Conservation (phyloP, 2,888 invertebrate genomes). For the Macrosiphum euphorbiae region DNA sequence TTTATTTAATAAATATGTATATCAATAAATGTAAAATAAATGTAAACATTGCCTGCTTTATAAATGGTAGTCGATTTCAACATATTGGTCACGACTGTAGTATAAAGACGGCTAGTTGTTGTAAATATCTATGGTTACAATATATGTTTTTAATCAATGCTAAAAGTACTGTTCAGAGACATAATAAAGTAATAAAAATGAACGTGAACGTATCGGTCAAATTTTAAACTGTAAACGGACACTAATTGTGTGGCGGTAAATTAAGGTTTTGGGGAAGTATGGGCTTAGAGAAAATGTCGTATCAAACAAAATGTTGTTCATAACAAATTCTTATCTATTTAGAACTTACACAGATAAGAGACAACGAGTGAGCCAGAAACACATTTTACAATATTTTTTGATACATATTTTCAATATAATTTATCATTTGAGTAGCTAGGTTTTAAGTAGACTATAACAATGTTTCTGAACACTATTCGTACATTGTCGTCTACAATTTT, state of each 20-base stretch:
- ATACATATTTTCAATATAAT: background rate
- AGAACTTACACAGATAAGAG: background rate
- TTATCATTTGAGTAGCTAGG: background rate
- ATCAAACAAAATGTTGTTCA: background rate
- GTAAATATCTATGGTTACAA: no score
- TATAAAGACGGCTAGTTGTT: no score
- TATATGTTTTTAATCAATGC: no score
- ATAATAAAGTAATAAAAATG: no score
- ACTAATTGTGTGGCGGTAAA: background rate
- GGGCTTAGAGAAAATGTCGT: background rate
- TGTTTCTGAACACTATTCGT: conserved; percentile 49
- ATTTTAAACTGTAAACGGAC: background rate
- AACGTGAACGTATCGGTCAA: no score
- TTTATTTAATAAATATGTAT: no score
- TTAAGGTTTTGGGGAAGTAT: background rate
- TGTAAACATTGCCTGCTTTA: no score
- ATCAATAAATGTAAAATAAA: no score
- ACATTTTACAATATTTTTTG: background rate
- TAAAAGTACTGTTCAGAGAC: background rate
- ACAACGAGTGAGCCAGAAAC: background rate
- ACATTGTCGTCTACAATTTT: background rate
- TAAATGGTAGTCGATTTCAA: no score
- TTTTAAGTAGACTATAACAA: background rate
- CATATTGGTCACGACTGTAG: no score
- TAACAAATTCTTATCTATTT: background rate